These are phyloP conservation scores for Morone saxatilis DNA, from an alignment of 2,113 vertebrate species.

Conservation along the genomic window DNA sequence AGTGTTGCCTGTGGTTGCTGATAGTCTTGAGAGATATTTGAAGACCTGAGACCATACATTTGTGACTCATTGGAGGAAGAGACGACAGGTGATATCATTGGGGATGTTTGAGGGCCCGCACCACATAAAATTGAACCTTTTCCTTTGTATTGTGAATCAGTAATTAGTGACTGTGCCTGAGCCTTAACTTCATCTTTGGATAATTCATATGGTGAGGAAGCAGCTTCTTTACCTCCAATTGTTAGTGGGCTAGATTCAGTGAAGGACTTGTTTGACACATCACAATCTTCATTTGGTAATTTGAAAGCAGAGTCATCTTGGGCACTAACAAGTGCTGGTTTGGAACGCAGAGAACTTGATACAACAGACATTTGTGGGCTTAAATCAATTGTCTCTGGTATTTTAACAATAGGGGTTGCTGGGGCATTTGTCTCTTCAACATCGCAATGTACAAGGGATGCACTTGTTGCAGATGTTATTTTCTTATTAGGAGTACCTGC, in stretches of 20 bases:
- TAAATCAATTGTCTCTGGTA: not conserved
- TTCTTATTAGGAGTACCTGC: not conserved
- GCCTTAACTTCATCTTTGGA: constrained; percentile 9
- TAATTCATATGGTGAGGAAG: constrained; percentile 7
- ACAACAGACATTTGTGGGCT: constrained; percentile 15
- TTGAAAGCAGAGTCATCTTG: constrained; percentile 13
- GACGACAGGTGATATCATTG: constrained; percentile 8
- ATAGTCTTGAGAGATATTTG: constrained; percentile 13
- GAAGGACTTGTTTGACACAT: not conserved
- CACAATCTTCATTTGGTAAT: constrained; percentile 1
- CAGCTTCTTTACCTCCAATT: not conserved
- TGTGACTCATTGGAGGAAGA: constrained; percentile 3
- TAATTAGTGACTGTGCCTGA: not conserved
- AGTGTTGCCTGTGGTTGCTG: constrained; percentile 20
- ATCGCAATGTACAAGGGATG: not conserved
- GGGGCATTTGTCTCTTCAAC: not conserved
- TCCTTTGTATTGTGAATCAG: constrained; percentile 24
- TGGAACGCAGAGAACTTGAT: not conserved
- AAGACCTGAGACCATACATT: not conserved
- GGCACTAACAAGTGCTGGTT: not conserved
- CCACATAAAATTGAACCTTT: not conserved
- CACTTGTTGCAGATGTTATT: not conserved
- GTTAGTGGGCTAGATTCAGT: constrained; percentile 16
- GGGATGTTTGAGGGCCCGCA: not conserved
- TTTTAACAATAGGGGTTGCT: constrained; percentile 1